phyloP scores from a whole-genome alignment of 2,888 invertebrate genomes.

The Heteromurus nitidus region DNA sequence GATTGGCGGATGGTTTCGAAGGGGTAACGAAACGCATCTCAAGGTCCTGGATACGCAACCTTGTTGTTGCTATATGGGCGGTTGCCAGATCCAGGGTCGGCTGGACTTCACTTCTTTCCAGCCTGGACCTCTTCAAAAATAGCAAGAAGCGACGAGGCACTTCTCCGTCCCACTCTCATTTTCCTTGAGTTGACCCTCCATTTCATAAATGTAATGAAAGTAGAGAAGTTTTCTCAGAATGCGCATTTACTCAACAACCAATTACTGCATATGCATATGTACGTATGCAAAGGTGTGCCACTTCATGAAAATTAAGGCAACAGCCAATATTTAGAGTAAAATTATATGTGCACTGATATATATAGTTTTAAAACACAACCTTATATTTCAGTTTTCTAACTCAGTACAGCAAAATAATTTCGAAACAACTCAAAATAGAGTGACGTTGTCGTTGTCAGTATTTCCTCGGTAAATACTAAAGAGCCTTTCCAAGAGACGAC shows the following conservation, averaged over 20 bases:
- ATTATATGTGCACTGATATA: no score
- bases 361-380: no score
- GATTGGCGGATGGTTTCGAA: no score
- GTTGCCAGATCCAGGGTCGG: no score
- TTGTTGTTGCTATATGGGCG: no score
- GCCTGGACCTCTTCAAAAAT: no score
- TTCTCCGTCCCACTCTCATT: not conserved
- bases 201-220: constrained; percentile 2
- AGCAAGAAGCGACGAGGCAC: not conserved
- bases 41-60: no score
- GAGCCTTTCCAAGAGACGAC: no score
- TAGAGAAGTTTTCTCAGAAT: not conserved
- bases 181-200: not conserved
- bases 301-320: not conserved
- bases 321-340: not conserved
- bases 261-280: not conserved
- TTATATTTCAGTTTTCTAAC: not conserved
- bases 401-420: not conserved
- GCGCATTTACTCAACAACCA: not conserved
- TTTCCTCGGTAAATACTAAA: no score
- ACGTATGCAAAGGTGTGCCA: not conserved
- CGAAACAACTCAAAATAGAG: not conserved
- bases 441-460: not conserved
- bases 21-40: no score
- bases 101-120: constrained; percentile 43